Evolutionary conservation across 2,888 invertebrate genomes (phyloP), one percentile per base, ranked within the genome.

Genomic region (Nysson spinosus): DNA sequence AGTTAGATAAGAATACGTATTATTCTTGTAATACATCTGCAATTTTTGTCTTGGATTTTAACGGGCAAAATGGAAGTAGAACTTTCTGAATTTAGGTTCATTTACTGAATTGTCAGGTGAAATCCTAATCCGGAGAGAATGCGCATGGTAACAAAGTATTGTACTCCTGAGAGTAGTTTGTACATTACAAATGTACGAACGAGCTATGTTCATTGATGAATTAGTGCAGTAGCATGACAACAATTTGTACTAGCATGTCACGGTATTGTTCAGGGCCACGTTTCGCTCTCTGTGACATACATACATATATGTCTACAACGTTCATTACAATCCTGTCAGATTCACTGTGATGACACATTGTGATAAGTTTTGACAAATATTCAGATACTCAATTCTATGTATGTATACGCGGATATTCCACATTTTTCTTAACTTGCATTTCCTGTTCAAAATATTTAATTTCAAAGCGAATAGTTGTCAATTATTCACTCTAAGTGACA

Each of bases 361-460:
- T 67, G 75, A 78, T 78, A 71, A 80, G 62, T 69, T 69, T 58
- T 60, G 75, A 75, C 76, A 75, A 79, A 77, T 72, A 72, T 71
- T 71, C 75, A 37, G 62, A 63, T 64, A 47, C 42, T 42, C 30
- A n/a, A n/a, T n/a, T n/a, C n/a, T n/a, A n/a, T n/a, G n/a, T n/a
- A n/a, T n/a, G n/a, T n/a, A n/a, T n/a, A n/a, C n/a, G n/a, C n/a
- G n/a, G n/a, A n/a, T n/a, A n/a, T n/a, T n/a, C n/a, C n/a, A n/a
- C n/a, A n/a, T n/a, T n/a, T n/a, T n/a, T n/a, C n/a, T n/a, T n/a
- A n/a, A n/a, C n/a, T n/a, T n/a, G n/a, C n/a, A n/a, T n/a, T n/a
- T n/a, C n/a, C n/a, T n/a, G n/a, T n/a, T n/a, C n/a, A n/a, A n/a
- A n/a, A n/a, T n/a, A n/a, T n/a, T n/a, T n/a, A n/a, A n/a, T n/a